Conservation (phyloP, 2,888 invertebrate species). For the Chirona hameri region DNA sequence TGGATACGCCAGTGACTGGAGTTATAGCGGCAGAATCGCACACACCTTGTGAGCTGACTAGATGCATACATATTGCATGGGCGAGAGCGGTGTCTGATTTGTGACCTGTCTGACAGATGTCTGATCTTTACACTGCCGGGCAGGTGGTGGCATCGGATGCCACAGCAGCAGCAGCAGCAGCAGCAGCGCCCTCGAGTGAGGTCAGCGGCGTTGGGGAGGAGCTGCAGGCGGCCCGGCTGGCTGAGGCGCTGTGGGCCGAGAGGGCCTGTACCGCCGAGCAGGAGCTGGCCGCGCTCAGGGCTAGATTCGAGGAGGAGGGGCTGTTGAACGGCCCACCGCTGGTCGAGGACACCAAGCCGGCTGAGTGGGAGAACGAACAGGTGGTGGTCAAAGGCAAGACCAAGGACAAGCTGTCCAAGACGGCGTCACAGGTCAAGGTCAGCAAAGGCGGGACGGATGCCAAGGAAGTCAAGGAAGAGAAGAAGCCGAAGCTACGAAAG, state of each 20-base stretch:
- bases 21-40: too few relatives aligned
- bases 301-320: background rate
- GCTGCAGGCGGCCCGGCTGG: background rate
- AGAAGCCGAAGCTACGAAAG: constrained; percentile 50
- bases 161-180: too few relatives aligned
- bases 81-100: too few relatives aligned
- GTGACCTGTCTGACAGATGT: too few relatives aligned
- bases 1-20: too few relatives aligned
- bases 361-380: background rate
- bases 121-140: too few relatives aligned
- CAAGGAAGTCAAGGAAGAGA: constrained; percentile 55
- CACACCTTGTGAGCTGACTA: too few relatives aligned
- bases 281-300: constrained; percentile 2
- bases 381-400: background rate
- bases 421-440: background rate
- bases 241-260: background rate
- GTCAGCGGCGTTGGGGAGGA: background rate
- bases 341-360: background rate
- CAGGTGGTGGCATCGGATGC: background rate
- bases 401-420: constrained; percentile 5
- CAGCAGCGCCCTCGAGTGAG: too few relatives aligned
- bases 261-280: background rate
- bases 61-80: too few relatives aligned
- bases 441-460: background rate
- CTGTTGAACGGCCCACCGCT: background rate